A percentile compares a stretch with the other conserved stretches of the same genome.
These are phyloP conservation scores for Agrypnia vestita DNA, from an alignment of 1,140 invertebrate species.

Conservation along the genomic window DNA sequence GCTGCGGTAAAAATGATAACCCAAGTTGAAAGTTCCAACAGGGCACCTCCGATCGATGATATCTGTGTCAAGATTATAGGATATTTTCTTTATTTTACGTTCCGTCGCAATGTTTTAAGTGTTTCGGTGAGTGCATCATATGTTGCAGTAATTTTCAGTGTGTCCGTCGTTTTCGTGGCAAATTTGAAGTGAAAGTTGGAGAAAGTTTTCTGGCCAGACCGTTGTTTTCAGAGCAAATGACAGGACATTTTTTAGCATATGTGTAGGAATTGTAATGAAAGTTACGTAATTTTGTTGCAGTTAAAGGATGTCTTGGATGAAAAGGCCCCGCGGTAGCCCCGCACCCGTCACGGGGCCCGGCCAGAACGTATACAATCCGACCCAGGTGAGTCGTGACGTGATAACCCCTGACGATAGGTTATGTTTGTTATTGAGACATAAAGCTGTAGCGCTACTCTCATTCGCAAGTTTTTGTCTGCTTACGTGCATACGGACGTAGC, in stretches of 20 bases:
- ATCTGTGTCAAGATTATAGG: constrained; percentile 40
- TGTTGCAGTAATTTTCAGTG: neutral
- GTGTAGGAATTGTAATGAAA: constrained; percentile 58
- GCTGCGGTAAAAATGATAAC: constrained; percentile 21
- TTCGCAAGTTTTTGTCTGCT: constrained; percentile 2
- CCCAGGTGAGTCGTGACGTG: constrained; percentile 63
- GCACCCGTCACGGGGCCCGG: constrained; percentile 64
- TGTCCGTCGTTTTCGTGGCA: neutral
- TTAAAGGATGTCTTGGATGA: constrained; percentile 70
- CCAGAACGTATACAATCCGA: constrained; percentile 57
- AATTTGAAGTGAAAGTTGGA: constrained; percentile 65
- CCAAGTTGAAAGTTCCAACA: constrained; percentile 67
- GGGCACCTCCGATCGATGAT: constrained; percentile 73
- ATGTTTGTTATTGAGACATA: constrained; percentile 46
- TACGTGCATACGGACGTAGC: constrained; percentile 9
- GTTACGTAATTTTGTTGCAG: constrained; percentile 65
- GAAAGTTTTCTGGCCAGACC: constrained; percentile 56
- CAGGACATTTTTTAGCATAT: constrained; percentile 70
- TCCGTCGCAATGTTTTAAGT: constrained; percentile 40
- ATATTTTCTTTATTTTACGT: constrained; percentile 33
- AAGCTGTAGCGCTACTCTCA: constrained; percentile 14
- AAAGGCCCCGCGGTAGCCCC: constrained; percentile 65
- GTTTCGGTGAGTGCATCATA: constrained; percentile 32
- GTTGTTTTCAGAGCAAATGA: constrained; percentile 67
- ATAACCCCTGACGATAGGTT: constrained; percentile 47